Evolutionary conservation across 2,797 vertebrate species (phyloP), one percentile per base, ranked within the genome.

Genomic region (Bradypodion pumilum): DNA sequence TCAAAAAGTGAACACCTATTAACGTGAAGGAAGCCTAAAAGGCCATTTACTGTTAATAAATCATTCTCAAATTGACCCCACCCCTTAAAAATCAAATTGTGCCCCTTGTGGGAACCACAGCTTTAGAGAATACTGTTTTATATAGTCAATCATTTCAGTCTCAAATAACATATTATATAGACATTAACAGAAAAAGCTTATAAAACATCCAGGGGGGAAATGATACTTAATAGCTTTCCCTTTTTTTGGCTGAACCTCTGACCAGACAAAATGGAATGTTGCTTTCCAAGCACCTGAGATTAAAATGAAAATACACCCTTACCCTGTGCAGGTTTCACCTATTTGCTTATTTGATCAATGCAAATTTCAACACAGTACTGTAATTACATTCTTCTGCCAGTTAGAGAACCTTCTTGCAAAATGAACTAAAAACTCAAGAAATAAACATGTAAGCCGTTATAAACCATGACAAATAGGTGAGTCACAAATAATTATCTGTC

Each of bases 221-320:
- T 21, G 8, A 70, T 62, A 78, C 15, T 10, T 29, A 15, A 77
- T 23, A 56, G n/a, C 25, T 46, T 49, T 40, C 60, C 16, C 10
- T 35, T 19, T 29, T 35, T 52, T 78, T 5, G 56, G 37, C 29
- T 74, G 23, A 76, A 84, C 7, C 59, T 83, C 13, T 13, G 44
- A n/a, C 46, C 62, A 44, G 21, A 68, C 13, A 59, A 59, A 68
- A 59, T 63, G 37, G 8, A 84, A 12, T 10, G 2, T 8, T 62
- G 49, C 21, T 63, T 78, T 78, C 40, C 52, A 63, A 80, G 23
- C 27, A 56, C 32, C 42, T n/a, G 59, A 35, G 80, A 37, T 23
- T 79, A 42, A 19, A 40, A 12, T 88, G 81, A 32, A 91, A 76
- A 3, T 27, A 7, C 42, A 8, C 21, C 27, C 32, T 83, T 83